Evolutionary conservation across 2,113 vertebrate species (phyloP).

Genomic region (Hyaena hyaena): DNA sequence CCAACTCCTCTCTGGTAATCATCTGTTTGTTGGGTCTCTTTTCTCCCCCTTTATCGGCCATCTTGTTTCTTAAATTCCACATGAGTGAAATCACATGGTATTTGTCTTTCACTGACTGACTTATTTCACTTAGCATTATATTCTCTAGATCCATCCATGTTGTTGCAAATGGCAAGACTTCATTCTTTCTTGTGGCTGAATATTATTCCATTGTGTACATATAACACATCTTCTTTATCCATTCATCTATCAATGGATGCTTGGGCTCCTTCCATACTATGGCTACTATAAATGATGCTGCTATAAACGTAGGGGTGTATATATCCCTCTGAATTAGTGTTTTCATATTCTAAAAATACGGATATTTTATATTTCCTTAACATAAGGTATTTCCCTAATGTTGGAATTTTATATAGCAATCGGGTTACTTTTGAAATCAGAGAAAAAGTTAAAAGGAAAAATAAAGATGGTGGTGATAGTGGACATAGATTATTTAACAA

Average conservation of each 20-base stretch:
- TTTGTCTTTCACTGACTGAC: background rate
- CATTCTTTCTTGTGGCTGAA: background rate
- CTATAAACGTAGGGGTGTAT: background rate
- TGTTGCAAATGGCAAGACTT: background rate
- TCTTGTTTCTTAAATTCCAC: background rate
- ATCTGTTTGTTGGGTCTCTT: background rate
- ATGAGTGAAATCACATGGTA: background rate
- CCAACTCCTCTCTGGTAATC: background rate
- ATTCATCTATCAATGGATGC: background rate
- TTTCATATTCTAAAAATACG: background rate
- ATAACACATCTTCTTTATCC: background rate
- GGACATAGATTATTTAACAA: background rate
- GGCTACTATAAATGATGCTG: background rate
- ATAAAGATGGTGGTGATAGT: background rate
- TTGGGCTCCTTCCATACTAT: background rate
- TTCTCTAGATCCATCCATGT: background rate
- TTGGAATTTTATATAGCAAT: background rate
- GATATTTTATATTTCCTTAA: background rate
- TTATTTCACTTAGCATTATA: background rate
- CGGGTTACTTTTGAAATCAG: background rate
- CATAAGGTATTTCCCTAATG: background rate
- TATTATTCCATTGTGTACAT: background rate
- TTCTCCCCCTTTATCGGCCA: background rate
- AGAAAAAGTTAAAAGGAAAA: background rate
- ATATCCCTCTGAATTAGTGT: background rate